Evolutionary conservation across 2,797 vertebrate species (phyloP), one percentile per base, ranked within the genome.

Genomic region (Hydrolagus colliei): DNA sequence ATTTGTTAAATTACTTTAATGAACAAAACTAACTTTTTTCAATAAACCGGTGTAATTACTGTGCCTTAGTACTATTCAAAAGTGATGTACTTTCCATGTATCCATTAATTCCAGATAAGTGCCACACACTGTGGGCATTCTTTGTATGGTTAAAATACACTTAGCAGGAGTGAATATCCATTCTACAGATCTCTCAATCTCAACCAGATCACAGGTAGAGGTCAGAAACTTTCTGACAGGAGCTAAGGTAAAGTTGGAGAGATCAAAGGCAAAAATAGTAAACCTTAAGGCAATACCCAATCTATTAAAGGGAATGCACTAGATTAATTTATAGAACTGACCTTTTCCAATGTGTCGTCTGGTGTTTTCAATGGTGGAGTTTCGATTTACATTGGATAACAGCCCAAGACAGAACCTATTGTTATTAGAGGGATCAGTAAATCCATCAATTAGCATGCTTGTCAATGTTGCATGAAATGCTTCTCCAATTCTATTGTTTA

Each of bases 341-440:
- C 97, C 97, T 95, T 98, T 99, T 91, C 97, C 97, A 90, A 99
- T 99, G 92, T 99, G 97, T 87, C 97, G 93, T 87, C 97, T 95
- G 0, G 97, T 99, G 91, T 98, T 97, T 87, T 99, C 98, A 87
- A 99, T 98, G 63, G 98, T 99, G 78, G 98, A 98, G 92, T 99
- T 99, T 88, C 97, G 95, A 93, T 99, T 99, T 87, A 99, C 97
- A 4, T 99, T 98, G 87, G 98, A 99, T 9, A 99, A 93, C 63
- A 99, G 95, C 87, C 98, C 98, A 7, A 99, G 95, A 87, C 98
- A 99, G 94, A 99, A 99, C 86, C 98, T 95, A 91, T 96, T 98
- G 93, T 97, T 99, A 91, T 97, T 98, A 84, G 97, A 97, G 0
- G 97, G 98, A 91, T 99, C 97, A 0, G 98, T 99, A 93, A 99